Conservation (phyloP, 2,888 invertebrate species). For the Caenorhabditis doughertyi region DNA sequence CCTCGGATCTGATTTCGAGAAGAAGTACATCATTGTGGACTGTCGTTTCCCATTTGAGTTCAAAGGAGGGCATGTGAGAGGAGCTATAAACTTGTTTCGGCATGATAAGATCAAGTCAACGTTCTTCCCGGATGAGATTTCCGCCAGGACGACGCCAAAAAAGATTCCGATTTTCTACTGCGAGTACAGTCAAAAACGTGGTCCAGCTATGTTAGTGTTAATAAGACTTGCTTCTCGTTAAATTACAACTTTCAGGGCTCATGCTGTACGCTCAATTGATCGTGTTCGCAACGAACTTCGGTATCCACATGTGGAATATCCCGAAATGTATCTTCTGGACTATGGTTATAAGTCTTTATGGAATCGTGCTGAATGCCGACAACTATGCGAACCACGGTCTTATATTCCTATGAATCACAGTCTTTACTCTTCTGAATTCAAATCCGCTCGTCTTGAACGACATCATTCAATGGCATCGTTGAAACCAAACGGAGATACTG, state of each 20-base stretch:
- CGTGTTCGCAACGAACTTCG: conserved; percentile 88
- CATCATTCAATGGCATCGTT: conserved; percentile 54
- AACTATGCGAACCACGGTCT: conserved; percentile 64
- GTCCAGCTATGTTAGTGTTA: conserved; percentile 88
- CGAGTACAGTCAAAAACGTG: conserved; percentile 97
- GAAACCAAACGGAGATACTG: conserved; percentile 53
- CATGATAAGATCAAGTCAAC: conserved; percentile 43
- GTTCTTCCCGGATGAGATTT: conserved; percentile 52
- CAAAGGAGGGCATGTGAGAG: conserved; percentile 68
- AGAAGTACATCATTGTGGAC: conserved; percentile 63
- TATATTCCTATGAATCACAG: conserved; percentile 69
- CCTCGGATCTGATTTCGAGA: conserved; percentile 39
- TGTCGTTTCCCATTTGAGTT: conserved; percentile 72
- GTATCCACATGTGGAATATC: conserved; percentile 88
- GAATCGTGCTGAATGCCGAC: conserved; percentile 46
- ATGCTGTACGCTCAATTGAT: conserved; percentile 91
- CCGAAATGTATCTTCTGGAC: conserved; percentile 94
- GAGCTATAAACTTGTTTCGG: conserved; percentile 57
- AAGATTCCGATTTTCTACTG: conserved; percentile 84
- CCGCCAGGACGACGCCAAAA: background rate
- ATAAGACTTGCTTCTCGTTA: background rate
- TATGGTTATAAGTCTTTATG: conserved; percentile 92
- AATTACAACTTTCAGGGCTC: conserved; percentile 79
- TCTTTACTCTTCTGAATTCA: conserved; percentile 50
- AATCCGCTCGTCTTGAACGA: conserved; percentile 46